These are phyloP conservation scores for Falco columbarius DNA, from an alignment of 2,797 vertebrate species.

Conservation along the genomic window DNA sequence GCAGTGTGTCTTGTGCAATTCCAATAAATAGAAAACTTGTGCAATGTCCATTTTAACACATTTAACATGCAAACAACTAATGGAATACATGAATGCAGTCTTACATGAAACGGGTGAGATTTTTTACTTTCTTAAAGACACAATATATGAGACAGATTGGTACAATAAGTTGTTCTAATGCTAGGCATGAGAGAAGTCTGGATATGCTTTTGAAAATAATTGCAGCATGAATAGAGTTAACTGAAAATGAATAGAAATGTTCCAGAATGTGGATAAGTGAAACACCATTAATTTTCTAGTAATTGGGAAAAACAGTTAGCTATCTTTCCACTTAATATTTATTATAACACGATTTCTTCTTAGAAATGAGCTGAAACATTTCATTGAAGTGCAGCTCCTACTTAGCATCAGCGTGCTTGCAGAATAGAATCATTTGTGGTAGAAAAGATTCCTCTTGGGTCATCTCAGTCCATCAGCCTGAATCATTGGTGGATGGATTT, in stretches of 20 bases:
- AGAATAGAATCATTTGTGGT: not conserved
- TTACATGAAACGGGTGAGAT: not conserved
- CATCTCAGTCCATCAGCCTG: not conserved
- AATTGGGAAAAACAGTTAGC: not conserved
- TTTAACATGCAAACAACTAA: not conserved
- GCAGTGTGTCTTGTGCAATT: not conserved
- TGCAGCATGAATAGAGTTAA: not conserved
- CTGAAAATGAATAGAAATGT: not conserved
- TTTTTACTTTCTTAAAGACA: not conserved
- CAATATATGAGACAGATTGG: not conserved
- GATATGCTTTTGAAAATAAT: slow-evolving; percentile 1
- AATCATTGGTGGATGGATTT: slow-evolving; percentile 7
- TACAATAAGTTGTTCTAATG: not conserved
- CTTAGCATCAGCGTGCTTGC: not conserved
- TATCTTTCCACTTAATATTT: slow-evolving; percentile 11
- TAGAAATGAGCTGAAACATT: not conserved
- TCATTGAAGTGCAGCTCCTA: not conserved
- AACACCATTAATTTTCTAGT: not conserved
- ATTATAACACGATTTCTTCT: not conserved
- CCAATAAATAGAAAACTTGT: not conserved
- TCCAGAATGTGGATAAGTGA: not conserved
- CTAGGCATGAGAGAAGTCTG: not conserved
- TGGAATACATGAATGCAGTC: not conserved
- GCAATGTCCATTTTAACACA: not conserved
- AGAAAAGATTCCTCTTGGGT: not conserved